These are phyloP conservation scores for Chaetogeoica ovagalla DNA, from an alignment of 2,888 invertebrate species.

Conservation along the genomic window DNA sequence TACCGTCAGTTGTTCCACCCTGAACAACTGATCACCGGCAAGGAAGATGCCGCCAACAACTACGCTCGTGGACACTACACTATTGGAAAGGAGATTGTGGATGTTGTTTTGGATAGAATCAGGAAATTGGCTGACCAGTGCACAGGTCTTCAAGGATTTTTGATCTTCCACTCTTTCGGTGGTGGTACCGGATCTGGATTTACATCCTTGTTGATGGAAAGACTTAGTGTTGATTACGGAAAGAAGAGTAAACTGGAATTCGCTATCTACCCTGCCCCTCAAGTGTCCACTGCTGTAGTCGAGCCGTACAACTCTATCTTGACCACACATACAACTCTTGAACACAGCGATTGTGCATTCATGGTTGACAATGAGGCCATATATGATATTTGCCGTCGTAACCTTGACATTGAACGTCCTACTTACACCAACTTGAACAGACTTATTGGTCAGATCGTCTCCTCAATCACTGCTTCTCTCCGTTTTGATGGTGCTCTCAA, in stretches of 20 bases:
- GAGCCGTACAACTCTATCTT: constrained; percentile 97
- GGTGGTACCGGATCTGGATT: constrained; percentile 95
- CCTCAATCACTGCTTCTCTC: constrained; percentile 88
- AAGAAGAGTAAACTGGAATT: constrained; percentile 96
- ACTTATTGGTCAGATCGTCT: constrained; percentile 92
- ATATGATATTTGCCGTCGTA: constrained; percentile 90
- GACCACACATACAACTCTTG: constrained; percentile 92
- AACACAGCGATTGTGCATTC: constrained; percentile 95
- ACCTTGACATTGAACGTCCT: constrained; percentile 92
- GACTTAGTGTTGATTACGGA: constrained; percentile 92
- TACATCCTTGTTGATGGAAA: constrained; percentile 95
- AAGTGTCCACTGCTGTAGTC: constrained; percentile 84
- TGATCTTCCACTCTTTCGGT: constrained; percentile 94
- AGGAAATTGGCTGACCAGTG: constrained; percentile 88
- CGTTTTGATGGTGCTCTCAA: constrained; percentile 92
- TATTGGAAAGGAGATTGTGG: constrained; percentile 92
- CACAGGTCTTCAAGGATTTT: constrained; percentile 88
- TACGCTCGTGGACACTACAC: constrained; percentile 98
- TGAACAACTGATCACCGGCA: constrained; percentile 94
- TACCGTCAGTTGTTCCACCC: constrained; percentile 97
- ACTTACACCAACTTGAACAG: constrained; percentile 96
- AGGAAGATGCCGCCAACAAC: constrained; percentile 97
- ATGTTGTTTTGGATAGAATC: constrained; percentile 83
- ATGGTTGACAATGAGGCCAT: constrained; percentile 92
- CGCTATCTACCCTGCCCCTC: constrained; percentile 93